Evolutionary conservation across 2,797 vertebrate genomes (phyloP), one percentile per base, ranked within the genome.

Genomic region (Neosalanx taihuensis): DNA sequence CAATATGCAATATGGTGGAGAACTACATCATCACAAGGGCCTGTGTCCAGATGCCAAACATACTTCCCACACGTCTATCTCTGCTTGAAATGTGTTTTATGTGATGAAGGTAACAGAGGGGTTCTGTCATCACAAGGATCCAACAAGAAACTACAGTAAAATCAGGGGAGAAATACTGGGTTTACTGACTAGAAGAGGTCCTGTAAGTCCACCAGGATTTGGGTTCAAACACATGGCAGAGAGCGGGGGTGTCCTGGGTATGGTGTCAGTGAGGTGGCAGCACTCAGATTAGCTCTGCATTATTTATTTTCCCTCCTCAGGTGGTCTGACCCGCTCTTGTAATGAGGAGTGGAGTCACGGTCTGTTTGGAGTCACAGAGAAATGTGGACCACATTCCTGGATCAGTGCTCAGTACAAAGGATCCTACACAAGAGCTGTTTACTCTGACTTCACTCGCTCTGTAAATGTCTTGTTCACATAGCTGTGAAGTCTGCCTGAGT

Each of bases 311-410:
- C 77, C 68, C 75, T 87, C 87, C 85, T 87, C 88, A 82, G 87
- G 87, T 90, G 86, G 89, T 90, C 90, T 88, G 88, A 89, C 83
- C 83, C 79, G 73, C 82, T 84, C 86, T 79, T 87, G 83, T 90
- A 89, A 91, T 90, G 87, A 92, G 90, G 84, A 84, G 81, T 84
- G 72, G 86, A 92, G 90, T 89, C 89, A 89, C 71, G 87, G 87
- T 91, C 88, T 88, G 84, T 89, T 90, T 90, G 84, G 77, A 87
- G 84, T 90, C 88, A 73, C 66, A 69, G 87, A 87, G 82, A 89
- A 88, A 86, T 74, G 76, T 81, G 74, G 73, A 86, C 81, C 75
- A 62, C 71, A 78, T 87, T 87, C 85, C 89, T 83, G 87, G 90
- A 91, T 89, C 83, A 77, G 76, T 75, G 89, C 86, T 89, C 85